These are phyloP conservation scores for Hippocampus kuda DNA, from an alignment of 2,797 vertebrate genomes.

Conservation along the genomic window DNA sequence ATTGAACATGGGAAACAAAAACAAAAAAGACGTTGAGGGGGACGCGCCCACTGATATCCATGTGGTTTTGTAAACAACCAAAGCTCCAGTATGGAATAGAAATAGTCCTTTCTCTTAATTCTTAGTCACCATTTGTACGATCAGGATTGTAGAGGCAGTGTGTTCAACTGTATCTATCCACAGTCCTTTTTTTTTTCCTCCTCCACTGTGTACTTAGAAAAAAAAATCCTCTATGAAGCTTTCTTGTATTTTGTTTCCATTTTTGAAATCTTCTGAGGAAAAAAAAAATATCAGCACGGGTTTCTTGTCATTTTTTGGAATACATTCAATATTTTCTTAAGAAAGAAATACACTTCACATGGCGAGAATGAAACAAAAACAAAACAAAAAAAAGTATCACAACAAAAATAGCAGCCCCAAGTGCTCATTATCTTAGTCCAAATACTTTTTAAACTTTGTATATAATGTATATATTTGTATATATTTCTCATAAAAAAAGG, in stretches of 20 bases:
- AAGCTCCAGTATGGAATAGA: slow-evolving; percentile 77
- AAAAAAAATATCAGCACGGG: slow-evolving; percentile 64
- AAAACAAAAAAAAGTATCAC: slow-evolving; percentile 48
- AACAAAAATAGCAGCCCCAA: slow-evolving; percentile 76
- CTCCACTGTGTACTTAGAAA: slow-evolving; percentile 31
- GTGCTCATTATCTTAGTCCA: slow-evolving; percentile 75
- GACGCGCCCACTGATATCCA: slow-evolving; percentile 69
- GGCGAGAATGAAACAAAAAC: slow-evolving; percentile 67
- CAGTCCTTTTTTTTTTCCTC: slow-evolving; percentile 43
- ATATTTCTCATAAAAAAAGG: slow-evolving; percentile 67
- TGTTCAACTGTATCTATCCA: slow-evolving; percentile 68
- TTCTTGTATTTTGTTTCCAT: slow-evolving; percentile 59
- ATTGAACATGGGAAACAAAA: slow-evolving; percentile 33
- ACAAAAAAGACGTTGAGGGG: slow-evolving; percentile 10
- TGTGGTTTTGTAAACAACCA: slow-evolving; percentile 77
- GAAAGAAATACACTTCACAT: slow-evolving; percentile 70
- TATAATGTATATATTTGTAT: slow-evolving; percentile 75
- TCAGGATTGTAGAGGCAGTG: slow-evolving; percentile 78
- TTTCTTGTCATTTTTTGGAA: slow-evolving; percentile 71
- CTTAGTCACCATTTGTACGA: slow-evolving; percentile 63
- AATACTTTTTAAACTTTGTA: slow-evolving; percentile 78
- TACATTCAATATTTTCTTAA: slow-evolving; percentile 77
- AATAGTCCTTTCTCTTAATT: slow-evolving; percentile 63
- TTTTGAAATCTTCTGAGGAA: slow-evolving; percentile 67
- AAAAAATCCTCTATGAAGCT: slow-evolving; percentile 36